Conservation (phyloP, 1,140 invertebrate species). For the Drosophila funebris region DNA sequence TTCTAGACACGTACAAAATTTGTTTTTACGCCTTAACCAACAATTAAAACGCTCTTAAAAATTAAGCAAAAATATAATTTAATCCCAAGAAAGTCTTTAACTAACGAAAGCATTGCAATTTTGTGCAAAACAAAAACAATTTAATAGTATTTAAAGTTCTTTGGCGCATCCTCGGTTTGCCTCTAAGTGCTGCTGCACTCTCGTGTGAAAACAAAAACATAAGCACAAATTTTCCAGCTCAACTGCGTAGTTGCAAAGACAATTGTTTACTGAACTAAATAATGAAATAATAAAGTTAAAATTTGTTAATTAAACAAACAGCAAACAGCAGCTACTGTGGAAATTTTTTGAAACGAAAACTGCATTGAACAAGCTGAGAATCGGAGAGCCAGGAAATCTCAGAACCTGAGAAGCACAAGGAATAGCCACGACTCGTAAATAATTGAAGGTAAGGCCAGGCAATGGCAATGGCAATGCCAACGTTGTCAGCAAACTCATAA, state of each 20-base stretch:
- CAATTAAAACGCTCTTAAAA: background rate
- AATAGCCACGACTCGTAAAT: constrained; percentile 63
- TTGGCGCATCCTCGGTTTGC: constrained; percentile 42
- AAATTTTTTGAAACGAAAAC: background rate
- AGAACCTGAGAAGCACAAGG: constrained; percentile 41
- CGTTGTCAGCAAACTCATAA: constrained; percentile 51
- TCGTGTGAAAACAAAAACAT: constrained; percentile 48
- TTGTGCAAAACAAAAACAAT: constrained; percentile 8
- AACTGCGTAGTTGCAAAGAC: constrained; percentile 58
- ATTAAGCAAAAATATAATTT: background rate
- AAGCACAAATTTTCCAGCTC: constrained; percentile 29
- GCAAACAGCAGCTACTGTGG: background rate
- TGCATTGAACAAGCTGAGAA: constrained; percentile 6
- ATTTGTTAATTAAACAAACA: constrained; percentile 17
- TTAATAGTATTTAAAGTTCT: constrained; percentile 26
- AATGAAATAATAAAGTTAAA: constrained; percentile 1
- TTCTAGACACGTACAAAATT: constrained; percentile 6
- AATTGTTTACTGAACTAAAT: background rate
- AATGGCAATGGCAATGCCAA: too few relatives aligned
- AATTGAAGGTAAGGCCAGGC: constrained; percentile 66
- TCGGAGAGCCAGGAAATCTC: constrained; percentile 8
- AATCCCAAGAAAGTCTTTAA: background rate
- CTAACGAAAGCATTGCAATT: background rate
- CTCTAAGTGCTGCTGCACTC: constrained; percentile 37
- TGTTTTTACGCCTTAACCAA: constrained; percentile 33